These are phyloP conservation scores for Diachasma alloeum DNA, from an alignment of 1,140 invertebrate species.

Conservation along the genomic window DNA sequence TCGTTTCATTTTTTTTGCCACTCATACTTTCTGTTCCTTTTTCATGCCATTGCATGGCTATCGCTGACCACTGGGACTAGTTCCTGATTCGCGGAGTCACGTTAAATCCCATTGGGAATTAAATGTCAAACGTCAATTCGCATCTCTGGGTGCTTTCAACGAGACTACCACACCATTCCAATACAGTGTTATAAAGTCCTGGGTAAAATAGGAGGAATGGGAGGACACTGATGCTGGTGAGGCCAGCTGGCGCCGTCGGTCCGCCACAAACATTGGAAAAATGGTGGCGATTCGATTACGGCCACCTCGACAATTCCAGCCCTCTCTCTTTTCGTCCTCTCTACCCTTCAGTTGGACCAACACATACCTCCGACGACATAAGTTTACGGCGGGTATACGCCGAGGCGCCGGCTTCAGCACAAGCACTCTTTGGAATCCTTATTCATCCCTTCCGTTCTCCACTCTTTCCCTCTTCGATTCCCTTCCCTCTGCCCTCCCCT, in stretches of 20 bases:
- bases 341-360: background rate
- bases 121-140: constrained; percentile 52
- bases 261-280: constrained; percentile 33
- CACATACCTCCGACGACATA: background rate
- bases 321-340: background rate
- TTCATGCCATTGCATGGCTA: background rate
- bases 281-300: constrained; percentile 36
- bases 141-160: constrained; percentile 24
- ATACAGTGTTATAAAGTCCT: background rate
- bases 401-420: background rate
- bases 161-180: background rate
- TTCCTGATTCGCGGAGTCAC: constrained; percentile 16
- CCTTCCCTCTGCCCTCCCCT: background rate
- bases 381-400: background rate
- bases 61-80: background rate
- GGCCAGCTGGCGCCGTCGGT: constrained; percentile 24
- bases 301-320: constrained; percentile 15
- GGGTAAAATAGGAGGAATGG: constrained; percentile 10
- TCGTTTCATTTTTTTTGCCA: background rate
- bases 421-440: background rate
- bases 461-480: constrained; percentile 1
- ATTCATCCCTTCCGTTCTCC: constrained; percentile 6
- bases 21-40: background rate
- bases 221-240: constrained; percentile 12
- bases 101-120: constrained; percentile 41